A percentile compares a stretch with the other conserved stretches of the same genome.
phyloP scores from a whole-genome alignment of 2,888 invertebrate genomes.

The Linyphia triangularis region DNA sequence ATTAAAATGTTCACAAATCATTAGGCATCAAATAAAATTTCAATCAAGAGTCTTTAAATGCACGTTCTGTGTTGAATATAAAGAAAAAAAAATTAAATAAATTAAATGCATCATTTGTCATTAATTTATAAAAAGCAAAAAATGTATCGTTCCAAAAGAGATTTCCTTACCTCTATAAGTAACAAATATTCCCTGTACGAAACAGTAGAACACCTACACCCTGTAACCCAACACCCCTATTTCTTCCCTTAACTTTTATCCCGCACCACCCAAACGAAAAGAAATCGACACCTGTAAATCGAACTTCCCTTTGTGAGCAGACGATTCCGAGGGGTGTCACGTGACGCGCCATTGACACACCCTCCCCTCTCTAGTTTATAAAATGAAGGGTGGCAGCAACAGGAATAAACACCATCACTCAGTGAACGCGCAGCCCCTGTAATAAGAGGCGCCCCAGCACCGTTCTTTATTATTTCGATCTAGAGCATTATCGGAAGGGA shows the following conservation, averaged over 20 bases:
- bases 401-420: constrained; percentile 49
- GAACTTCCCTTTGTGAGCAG: constrained; percentile 24
- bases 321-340: constrained; percentile 13
- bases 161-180: too few relatives aligned
- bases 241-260: not conserved
- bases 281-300: constrained; percentile 60
- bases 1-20: too few relatives aligned
- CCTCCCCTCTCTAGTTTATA: not conserved
- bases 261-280: not conserved
- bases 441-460: constrained; percentile 17
- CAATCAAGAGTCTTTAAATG: too few relatives aligned
- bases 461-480: constrained; percentile 62
- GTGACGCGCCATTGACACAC: constrained; percentile 5
- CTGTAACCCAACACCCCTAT: not conserved
- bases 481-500: constrained; percentile 17
- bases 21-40: too few relatives aligned
- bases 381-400: constrained; percentile 22
- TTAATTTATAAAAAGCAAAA: too few relatives aligned
- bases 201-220: not conserved
- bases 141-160: too few relatives aligned
- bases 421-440: constrained; percentile 14
- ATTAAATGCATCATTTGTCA: too few relatives aligned
- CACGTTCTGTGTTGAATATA: too few relatives aligned
- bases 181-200: not conserved
- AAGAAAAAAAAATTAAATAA: too few relatives aligned